phyloP scores from a whole-genome alignment of 2,888 invertebrate genomes.

The Heliconius cydno region DNA sequence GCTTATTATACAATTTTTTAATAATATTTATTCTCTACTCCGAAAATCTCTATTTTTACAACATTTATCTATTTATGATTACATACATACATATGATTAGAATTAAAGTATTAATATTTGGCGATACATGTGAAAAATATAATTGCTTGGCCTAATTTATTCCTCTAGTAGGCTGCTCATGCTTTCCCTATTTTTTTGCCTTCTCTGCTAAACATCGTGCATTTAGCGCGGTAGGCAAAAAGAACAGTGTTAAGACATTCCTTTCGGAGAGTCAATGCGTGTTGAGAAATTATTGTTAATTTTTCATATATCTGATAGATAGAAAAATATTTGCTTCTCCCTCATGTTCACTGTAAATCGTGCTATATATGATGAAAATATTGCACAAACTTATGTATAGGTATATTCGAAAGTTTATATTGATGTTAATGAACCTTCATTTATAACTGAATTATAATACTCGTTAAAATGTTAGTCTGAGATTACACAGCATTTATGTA shows the following conservation, averaged over 20 bases:
- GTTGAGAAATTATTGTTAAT: neutral
- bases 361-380: neutral
- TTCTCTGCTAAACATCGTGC: too few species aligned
- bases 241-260: neutral
- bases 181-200: neutral
- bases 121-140: neutral
- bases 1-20: neutral
- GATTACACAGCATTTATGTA: conserved; percentile 17
- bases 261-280: neutral
- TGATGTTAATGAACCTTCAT: neutral
- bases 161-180: neutral
- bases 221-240: too few species aligned
- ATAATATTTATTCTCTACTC: neutral
- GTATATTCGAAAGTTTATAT: neutral
- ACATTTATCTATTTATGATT: neutral
- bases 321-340: neutral
- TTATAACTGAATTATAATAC: conserved; percentile 2
- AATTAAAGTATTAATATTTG: neutral
- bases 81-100: neutral
- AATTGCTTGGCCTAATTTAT: neutral
- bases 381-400: neutral
- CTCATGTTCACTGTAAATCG: neutral
- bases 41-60: too few species aligned
- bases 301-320: neutral
- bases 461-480: neutral